These are phyloP conservation scores for Camarhynchus parvulus DNA, from an alignment of 2,113 vertebrate species.

Conservation along the genomic window DNA sequence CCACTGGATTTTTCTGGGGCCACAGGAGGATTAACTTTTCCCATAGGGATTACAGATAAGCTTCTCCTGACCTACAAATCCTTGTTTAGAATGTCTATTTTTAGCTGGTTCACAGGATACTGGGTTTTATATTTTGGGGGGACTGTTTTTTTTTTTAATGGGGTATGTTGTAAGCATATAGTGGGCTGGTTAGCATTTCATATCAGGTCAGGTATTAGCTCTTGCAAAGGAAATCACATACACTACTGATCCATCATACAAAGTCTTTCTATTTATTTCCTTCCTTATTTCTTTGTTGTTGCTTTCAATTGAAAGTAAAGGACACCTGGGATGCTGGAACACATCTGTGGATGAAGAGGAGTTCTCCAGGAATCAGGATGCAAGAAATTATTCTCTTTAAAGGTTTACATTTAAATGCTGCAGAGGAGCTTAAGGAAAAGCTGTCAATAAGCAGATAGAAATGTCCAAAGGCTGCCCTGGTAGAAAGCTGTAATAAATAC, in stretches of 20 bases:
- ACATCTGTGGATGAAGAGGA: neutral
- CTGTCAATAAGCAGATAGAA: neutral
- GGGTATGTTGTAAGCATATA: neutral
- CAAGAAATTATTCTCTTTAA: neutral
- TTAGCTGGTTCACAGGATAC: neutral
- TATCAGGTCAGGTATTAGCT: neutral
- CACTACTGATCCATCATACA: neutral
- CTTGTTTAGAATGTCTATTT: neutral
- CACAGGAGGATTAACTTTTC: neutral
- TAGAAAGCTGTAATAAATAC: neutral
- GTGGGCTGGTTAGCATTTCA: neutral
- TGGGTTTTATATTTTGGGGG: accelerated
- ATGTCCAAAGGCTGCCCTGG: neutral
- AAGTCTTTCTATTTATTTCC: neutral
- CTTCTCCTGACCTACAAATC: neutral
- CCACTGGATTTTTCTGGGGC: neutral
- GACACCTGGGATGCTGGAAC: neutral
- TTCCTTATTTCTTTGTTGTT: neutral
- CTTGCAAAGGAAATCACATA: neutral
- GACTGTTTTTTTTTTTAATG: neutral
- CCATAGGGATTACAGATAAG: neutral
- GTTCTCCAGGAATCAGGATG: neutral
- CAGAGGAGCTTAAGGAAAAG: neutral
- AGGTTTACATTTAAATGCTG: neutral
- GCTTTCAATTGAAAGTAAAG: neutral